Conservation (phyloP, 2,113 vertebrate species). For the Antechinus flavipes region DNA sequence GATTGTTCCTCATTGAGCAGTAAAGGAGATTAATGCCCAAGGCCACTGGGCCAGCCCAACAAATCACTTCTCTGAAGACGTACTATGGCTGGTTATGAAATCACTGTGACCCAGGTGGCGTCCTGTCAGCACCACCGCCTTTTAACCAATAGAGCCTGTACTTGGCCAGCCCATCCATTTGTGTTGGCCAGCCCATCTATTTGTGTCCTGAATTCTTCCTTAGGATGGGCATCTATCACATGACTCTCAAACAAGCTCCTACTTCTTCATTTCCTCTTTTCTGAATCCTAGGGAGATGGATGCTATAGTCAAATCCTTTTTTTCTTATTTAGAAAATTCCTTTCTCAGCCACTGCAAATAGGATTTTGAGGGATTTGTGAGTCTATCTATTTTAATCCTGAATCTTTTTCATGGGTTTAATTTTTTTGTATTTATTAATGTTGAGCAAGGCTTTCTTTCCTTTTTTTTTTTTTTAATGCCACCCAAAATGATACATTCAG, state of each 20-base stretch:
- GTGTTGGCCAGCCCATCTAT: neutral
- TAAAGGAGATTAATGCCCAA: constrained; percentile 80
- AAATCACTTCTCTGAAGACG: constrained; percentile 74
- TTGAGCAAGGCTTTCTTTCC: constrained; percentile 8
- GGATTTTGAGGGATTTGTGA: neutral
- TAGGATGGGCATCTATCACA: neutral
- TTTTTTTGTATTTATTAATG: constrained; percentile 26
- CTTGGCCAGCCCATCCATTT: constrained; percentile 53
- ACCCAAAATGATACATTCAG: constrained; percentile 19
- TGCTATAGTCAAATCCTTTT: constrained; percentile 1
- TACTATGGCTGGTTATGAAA: constrained; percentile 48
- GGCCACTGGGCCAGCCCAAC: constrained; percentile 76
- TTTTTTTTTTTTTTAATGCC: constrained; percentile 57
- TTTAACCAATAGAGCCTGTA: constrained; percentile 3
- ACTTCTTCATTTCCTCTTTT: neutral
- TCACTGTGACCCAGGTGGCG: constrained; percentile 50
- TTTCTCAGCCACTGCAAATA: fast-evolving
- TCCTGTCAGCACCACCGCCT: constrained; percentile 47
- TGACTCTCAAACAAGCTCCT: neutral
- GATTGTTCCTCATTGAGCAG: constrained; percentile 76
- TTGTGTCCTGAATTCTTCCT: neutral
- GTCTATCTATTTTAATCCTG: neutral
- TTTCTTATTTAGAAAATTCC: neutral
- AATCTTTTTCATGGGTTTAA: neutral
- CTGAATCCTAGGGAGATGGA: neutral